Evolutionary conservation across 2,797 vertebrate species (phyloP).

Genomic region (Sebastes hopkinsi): DNA sequence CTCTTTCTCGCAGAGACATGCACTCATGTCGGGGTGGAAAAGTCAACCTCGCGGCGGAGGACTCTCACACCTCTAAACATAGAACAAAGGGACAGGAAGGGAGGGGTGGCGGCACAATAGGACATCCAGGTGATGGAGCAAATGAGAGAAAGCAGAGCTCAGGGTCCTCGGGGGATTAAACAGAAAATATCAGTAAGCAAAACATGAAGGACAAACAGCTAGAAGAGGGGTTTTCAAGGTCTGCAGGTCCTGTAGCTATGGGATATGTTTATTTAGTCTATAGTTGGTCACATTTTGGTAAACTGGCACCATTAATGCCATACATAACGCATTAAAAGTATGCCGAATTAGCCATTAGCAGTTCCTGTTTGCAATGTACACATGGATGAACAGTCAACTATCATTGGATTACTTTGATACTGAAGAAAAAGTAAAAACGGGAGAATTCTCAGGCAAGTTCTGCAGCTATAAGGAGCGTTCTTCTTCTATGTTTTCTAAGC

Average conservation of each 20-base stretch:
- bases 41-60: slow-evolving; percentile 27
- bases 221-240: neutral
- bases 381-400: neutral
- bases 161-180: neutral
- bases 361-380: neutral
- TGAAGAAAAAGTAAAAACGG: neutral
- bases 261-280: neutral
- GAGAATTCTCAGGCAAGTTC: neutral
- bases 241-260: neutral
- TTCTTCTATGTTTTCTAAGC: neutral
- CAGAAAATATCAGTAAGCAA: neutral
- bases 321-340: neutral
- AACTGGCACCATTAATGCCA: neutral
- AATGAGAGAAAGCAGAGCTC: slow-evolving; percentile 10
- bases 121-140: slow-evolving; percentile 46
- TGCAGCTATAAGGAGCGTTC: neutral
- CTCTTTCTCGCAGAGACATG: slow-evolving; percentile 38
- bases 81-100: slow-evolving; percentile 44
- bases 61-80: slow-evolving; percentile 74
- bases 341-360: neutral
- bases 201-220: slow-evolving; percentile 25
- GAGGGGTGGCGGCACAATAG: slow-evolving; percentile 27
- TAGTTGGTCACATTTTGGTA: neutral
- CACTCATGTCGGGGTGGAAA: slow-evolving; percentile 3
- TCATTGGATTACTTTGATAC: neutral